Base-by-base conservation (phyloP, 2,113 vertebrate genomes). In the Chionis minor region DNA sequence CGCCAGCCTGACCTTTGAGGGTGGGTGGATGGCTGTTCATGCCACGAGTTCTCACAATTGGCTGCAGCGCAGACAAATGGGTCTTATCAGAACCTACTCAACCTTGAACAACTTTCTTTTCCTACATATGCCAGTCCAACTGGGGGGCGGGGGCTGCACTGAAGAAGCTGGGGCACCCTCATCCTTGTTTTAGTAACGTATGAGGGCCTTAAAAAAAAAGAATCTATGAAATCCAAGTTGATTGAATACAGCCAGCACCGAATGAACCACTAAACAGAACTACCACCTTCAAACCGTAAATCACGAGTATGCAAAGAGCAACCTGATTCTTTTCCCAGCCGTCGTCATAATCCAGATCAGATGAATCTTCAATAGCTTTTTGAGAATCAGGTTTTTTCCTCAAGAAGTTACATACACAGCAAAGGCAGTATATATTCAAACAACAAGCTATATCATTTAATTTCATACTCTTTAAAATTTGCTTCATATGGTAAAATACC, bases 31-130 rank as follows among this genome's bases (percentile, higher is more conserved):
- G 72, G 55, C 61, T 85, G 62, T 27, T 91, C 51, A 23, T n/a
- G 44, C 70, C 80, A 70, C 45, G 45, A 81, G 55, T 19, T 75
- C 81, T 93, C 74, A 56, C 75, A 96, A 79, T 58, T 91, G 96
- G 61, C 12, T 95, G 52, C 7, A 94, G 81, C 77, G 52, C 71
- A 86, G 92, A 95, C 27, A 97, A 92, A 96, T 86, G 78, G 81
- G 56, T 94, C 55, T 95, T 95, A 95, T 92, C 93, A 96, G 92
- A 96, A 95, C 55, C 78, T 69, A 88, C 71, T 92, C 92, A 97
- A 93, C 93, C 78, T 67, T 89, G 55, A 97, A 93, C 78, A 94
- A 88, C 71, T 91, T 88, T 81, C 65, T 67, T 78, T 81, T 91
- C 81, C 81, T 75, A 51, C 75, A 70, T 79, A 83, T 51, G 71